These are phyloP conservation scores for Toxotes lorentzi DNA, from an alignment of 2,797 vertebrate species.

Conservation along the genomic window DNA sequence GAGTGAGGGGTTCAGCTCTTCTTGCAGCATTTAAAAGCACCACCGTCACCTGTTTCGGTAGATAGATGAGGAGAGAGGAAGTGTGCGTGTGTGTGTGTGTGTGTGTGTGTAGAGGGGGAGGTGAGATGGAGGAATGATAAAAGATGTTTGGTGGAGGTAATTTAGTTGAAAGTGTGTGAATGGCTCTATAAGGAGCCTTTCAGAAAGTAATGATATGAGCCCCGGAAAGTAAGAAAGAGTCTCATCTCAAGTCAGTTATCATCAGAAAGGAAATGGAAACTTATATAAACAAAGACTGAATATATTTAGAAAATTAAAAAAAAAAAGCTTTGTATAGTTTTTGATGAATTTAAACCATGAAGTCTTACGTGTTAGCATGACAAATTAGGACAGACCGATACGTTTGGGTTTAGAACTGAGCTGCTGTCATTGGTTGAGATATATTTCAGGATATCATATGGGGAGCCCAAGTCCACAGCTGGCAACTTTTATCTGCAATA, in stretches of 20 bases:
- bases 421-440: neutral
- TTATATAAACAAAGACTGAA: neutral
- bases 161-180: constrained; percentile 34
- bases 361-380: neutral
- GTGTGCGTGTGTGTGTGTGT: constrained; percentile 22
- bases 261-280: constrained; percentile 3
- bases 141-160: constrained; percentile 32
- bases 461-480: neutral
- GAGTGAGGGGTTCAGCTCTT: constrained; percentile 10
- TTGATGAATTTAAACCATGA: neutral
- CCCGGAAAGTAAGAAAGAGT: neutral
- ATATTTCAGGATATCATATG: neutral
- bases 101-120: neutral
- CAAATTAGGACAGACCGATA: neutral
- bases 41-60: constrained; percentile 17
- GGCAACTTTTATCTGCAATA: neutral
- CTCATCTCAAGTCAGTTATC: constrained; percentile 17
- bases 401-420: neutral
- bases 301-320: neutral
- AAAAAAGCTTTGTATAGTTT: neutral
- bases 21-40: constrained; percentile 47
- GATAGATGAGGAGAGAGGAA: constrained; percentile 34
- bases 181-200: constrained; percentile 39
- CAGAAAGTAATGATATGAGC: constrained; percentile 24
- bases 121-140: constrained; percentile 34